A percentile compares a stretch with the other conserved stretches of the same genome.
These are phyloP conservation scores for Cosmia trapezina DNA, from an alignment of 2,888 invertebrate genomes.

Conservation along the genomic window DNA sequence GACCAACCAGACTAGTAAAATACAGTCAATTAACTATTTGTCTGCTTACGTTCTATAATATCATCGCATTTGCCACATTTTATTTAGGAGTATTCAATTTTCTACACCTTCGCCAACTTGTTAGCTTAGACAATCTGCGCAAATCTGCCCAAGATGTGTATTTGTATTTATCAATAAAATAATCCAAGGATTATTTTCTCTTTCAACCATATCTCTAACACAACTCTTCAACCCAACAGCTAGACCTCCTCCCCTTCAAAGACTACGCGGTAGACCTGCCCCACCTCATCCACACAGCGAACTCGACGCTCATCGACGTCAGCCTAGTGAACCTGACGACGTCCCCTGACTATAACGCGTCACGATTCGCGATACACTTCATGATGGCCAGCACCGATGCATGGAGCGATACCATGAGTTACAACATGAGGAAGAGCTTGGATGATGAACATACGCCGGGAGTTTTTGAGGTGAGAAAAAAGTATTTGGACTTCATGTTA, in stretches of 20 bases:
- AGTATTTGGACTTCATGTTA: background rate
- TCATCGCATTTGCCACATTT: too few species aligned
- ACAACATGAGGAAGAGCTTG: conserved; percentile 88
- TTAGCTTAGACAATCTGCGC: too few species aligned
- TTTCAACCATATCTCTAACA: background rate
- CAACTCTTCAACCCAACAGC: conserved; percentile 77
- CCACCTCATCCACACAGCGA: conserved; percentile 92
- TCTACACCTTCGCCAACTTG: background rate
- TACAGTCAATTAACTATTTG: background rate
- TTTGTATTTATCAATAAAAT: background rate
- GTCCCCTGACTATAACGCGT: conserved; percentile 84
- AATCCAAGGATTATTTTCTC: background rate
- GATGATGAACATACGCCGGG: conserved; percentile 95
- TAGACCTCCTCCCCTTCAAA: conserved; percentile 85
- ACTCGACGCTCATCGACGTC: conserved; percentile 92
- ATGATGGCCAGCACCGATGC: conserved; percentile 87
- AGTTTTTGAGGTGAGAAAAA: conserved; percentile 91
- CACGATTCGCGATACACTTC: conserved; percentile 91
- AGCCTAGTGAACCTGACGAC: conserved; percentile 89
- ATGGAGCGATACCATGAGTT: conserved; percentile 77
- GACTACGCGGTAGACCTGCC: conserved; percentile 90
- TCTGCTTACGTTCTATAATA: background rate
- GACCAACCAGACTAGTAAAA: background rate
- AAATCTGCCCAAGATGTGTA: background rate
- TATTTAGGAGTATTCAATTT: background rate